Evolutionary conservation across 2,113 vertebrate species (phyloP), one percentile per base, ranked within the genome.

Genomic region (Erythrocebus patas): DNA sequence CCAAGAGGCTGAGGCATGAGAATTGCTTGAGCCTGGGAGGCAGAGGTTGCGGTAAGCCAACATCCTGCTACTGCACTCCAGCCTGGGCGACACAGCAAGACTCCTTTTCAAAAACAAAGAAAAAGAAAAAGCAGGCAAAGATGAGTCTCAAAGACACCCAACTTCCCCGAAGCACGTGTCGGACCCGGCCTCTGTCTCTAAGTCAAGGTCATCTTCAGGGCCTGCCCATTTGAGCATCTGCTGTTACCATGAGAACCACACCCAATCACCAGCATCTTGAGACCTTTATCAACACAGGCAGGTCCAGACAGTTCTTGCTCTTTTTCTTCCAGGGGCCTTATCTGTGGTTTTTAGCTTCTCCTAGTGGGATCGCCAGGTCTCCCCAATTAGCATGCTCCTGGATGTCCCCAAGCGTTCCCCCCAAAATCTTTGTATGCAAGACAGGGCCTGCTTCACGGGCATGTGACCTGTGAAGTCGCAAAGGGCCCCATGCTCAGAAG

Each of bases 261-360:
- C 43, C 75, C 38, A 2, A 1, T 11, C 16, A 40, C 35, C 43
- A 35, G 57, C 45, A n/a, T 79, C 78, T 17, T 14, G 10, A 45
- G 22, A 2, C 45, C 50, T 92, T 80, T 30, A 8, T 48, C 8
- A 2, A 18, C 13, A 78, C 22, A 93, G 35, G 48, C 81, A 45
- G 76, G 50, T 55, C 14, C 1, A 0, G 14, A 25, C 68, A 32
- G n/a, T 45, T 20, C 23, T n/a, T 50, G n/a, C 48, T 1, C 0
- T 87, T 75, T 87, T 20, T 93, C 18, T 76, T 45, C 43, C 5
- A 13, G 2, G 10, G 16, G 6, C 5, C 25, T 48, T 25, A 0
- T 30, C 43, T 40, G 64, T 87, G 32, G 25, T 43, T 79, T 82
- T 32, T 35, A 35, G 17, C 23, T 30, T 30, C 32, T 75, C 38